Base-by-base conservation (phyloP, 2,888 invertebrate genomes). In the Diabrotica balteata region DNA sequence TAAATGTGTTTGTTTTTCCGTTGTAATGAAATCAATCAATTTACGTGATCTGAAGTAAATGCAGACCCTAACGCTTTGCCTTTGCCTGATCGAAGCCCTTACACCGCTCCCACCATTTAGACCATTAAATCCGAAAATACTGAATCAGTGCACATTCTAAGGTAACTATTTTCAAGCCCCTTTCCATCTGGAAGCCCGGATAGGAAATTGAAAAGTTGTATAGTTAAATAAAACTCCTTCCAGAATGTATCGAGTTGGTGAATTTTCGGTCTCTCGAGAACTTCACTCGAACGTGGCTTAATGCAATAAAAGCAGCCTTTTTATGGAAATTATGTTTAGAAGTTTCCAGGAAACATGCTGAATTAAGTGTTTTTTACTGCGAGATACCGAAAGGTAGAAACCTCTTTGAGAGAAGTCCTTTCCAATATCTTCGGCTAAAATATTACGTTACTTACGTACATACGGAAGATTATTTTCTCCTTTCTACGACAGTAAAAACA, bases 201-300 rank as follows among this genome's bases (percentile, higher is more conserved):
- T 78, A 78, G 79, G 79, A 81, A 81, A 81, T 80, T 81, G 81
- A 80, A 81, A 81, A 80, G 80, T 80, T 81, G 81, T 80, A 80
- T 78, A 78, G 78, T 81, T 81, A 80, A 80, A 80, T 81, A 80
- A 80, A 78, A 79, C 74, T 79, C 73, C 76, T 49, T 64, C 50
- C 60, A 54, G 59, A 60, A 60, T 61, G 71, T 73, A 75, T 75
- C 72, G 74, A 75, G 73, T 73, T 63, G 67, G 72, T 72, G 74
- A 74, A 76, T 76, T 76, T 75, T 72, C 66, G 53, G 67, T 76
- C 76, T 76, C 76, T 69, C 47, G 54, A 66, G 78, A 75, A 73
- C 73, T 72, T 71, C 71, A 72, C 72, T 74, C 76, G 73, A 72
- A 73, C 73, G 75, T 69, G 71, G 72, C 73, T 74, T 77, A 79